A percentile compares a stretch with the other conserved stretches of the same genome.
Evolutionary conservation across 2,797 vertebrate species (phyloP).

Genomic region (Fratercula arctica): DNA sequence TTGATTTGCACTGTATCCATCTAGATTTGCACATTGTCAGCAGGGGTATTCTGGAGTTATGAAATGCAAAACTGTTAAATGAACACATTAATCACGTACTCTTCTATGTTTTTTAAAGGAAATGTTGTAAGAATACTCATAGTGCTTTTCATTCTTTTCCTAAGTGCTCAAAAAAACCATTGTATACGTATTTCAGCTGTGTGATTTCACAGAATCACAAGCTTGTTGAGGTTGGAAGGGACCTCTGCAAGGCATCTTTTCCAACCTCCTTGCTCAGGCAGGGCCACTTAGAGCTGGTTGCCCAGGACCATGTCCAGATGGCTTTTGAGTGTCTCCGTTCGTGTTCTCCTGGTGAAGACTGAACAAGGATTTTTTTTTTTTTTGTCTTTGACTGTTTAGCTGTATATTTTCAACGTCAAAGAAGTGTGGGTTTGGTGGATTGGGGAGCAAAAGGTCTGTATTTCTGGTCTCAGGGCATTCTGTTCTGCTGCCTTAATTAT

Average conservation of each 20-base stretch:
- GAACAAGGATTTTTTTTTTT: background rate
- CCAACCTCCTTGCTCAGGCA: background rate
- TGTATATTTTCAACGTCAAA: background rate
- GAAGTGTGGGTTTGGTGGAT: background rate
- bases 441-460: background rate
- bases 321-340: background rate
- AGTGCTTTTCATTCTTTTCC: conserved; percentile 4
- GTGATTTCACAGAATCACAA: background rate
- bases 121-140: background rate
- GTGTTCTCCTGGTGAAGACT: background rate
- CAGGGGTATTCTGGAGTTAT: conserved; percentile 23
- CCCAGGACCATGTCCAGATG: background rate
- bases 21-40: conserved; percentile 4
- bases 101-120: background rate
- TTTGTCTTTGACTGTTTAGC: background rate
- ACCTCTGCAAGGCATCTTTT: background rate
- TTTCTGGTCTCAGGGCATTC: background rate
- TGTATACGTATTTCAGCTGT: background rate
- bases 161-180: background rate
- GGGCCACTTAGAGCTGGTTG: background rate
- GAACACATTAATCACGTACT: background rate
- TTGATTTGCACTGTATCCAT: conserved; percentile 31
- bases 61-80: background rate
- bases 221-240: background rate
- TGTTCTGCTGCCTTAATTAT: background rate